Conservation (phyloP, 1,140 invertebrate species). For the Drosophila truncata region DNA sequence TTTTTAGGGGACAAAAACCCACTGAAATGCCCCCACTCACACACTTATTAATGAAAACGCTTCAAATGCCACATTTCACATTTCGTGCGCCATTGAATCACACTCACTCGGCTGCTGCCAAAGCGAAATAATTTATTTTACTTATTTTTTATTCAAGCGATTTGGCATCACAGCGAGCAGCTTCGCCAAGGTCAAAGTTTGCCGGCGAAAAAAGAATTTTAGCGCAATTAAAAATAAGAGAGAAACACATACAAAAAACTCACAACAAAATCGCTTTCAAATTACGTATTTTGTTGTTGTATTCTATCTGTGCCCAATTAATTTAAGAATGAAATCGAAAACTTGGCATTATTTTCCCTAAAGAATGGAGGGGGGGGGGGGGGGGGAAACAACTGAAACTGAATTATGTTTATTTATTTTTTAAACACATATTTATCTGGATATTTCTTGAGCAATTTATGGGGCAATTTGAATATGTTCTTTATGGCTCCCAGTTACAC, state of each 20-base stretch:
- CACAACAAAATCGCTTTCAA: conserved; percentile 62
- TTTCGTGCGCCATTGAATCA: conserved; percentile 69
- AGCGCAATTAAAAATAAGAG: conserved; percentile 62
- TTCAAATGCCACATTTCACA: conserved; percentile 75
- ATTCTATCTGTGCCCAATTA: conserved; percentile 64
- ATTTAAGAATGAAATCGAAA: conserved; percentile 82
- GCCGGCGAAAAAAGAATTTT: conserved; percentile 57
- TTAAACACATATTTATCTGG: conserved; percentile 4
- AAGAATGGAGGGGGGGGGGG: not conserved
- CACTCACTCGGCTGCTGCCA: conserved; percentile 27
- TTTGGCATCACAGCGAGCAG: conserved; percentile 51
- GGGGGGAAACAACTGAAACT: not conserved
- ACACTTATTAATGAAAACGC: conserved; percentile 79
- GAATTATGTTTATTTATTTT: conserved; percentile 40
- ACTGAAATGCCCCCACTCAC: not conserved
- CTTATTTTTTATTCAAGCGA: conserved; percentile 42
- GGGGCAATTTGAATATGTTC: conserved; percentile 39
- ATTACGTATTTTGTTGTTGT: conserved; percentile 59
- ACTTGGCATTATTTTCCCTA: conserved; percentile 58
- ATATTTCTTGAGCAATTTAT: conserved; percentile 23
- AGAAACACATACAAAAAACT: conserved; percentile 17
- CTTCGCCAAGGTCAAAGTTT: conserved; percentile 76
- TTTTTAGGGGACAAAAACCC: not conserved
- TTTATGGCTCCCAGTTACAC: conserved; percentile 35
- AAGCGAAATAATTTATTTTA: conserved; percentile 46